Evolutionary conservation across 2,888 invertebrate species (phyloP).

Genomic region (Epinotia nisella): DNA sequence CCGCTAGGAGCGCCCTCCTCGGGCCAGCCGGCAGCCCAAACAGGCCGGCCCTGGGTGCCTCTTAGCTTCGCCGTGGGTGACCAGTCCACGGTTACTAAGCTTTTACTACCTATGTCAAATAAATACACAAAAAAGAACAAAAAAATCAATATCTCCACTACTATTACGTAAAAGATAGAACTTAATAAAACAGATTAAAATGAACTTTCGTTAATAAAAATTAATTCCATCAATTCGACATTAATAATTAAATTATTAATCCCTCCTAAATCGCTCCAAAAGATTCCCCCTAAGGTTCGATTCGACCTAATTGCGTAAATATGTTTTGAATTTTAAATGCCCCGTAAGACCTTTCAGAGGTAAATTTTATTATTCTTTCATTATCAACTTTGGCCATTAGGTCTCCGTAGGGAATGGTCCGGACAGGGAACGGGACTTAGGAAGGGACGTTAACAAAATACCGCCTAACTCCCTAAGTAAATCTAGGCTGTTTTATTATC

Average conservation of each 20-base stretch:
- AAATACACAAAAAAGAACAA: no score
- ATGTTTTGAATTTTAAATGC: slow-evolving; percentile 50
- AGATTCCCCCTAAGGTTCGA: slow-evolving; percentile 38
- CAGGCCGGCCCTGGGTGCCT: no score
- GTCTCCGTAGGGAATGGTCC: slow-evolving; percentile 46
- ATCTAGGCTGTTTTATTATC: slow-evolving; percentile 12
- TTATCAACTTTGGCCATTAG: slow-evolving; percentile 51
- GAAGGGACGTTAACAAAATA: slow-evolving; percentile 34
- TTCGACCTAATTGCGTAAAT: slow-evolving; percentile 48
- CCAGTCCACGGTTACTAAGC: no score
- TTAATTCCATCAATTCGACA: slow-evolving; percentile 36
- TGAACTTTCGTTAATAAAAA: slow-evolving; percentile 3
- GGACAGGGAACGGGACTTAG: slow-evolving; percentile 13
- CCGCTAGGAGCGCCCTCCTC: no score
- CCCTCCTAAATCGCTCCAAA: slow-evolving; percentile 27
- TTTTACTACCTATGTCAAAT: no score
- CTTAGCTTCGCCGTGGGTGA: no score
- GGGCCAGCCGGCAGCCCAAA: no score
- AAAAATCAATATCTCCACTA: no score
- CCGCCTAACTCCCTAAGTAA: not conserved
- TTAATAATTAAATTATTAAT: slow-evolving; percentile 44
- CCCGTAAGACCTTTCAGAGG: slow-evolving; percentile 45
- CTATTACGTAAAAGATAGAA: no score
- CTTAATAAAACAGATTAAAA: not conserved
- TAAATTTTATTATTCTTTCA: slow-evolving; percentile 53